Percentiles rank a stretch among this genome's conserved stretches.
Conservation (phyloP, 2,797 vertebrate species). For the Labeo calbasu region DNA sequence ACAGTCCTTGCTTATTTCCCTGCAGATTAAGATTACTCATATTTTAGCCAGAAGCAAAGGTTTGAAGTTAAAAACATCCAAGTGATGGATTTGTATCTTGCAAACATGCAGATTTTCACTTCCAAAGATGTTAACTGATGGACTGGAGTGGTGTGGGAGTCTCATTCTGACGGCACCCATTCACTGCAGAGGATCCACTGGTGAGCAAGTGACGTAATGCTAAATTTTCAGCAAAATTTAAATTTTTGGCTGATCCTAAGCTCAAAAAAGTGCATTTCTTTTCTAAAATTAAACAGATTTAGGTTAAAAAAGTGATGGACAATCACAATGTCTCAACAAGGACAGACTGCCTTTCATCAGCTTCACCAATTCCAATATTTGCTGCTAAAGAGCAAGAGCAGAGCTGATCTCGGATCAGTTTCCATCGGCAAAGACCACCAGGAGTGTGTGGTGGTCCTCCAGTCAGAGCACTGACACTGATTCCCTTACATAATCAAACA, state of each 20-base stretch:
- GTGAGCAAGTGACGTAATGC: not conserved
- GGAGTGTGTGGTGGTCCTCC: not conserved
- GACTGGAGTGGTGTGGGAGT: not conserved
- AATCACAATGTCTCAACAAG: not conserved
- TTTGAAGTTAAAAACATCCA: no score
- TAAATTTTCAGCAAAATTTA: not conserved
- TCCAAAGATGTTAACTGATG: no score
- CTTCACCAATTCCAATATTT: not conserved
- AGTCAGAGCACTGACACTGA: not conserved
- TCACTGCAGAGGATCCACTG: not conserved
- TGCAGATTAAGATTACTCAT: no score
- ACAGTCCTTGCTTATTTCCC: no score
- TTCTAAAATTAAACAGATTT: no score
- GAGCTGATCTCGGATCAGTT: not conserved
- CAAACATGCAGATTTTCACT: no score
- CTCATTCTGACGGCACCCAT: not conserved
- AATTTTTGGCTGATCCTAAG: not conserved
- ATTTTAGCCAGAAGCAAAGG: no score
- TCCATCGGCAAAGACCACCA: not conserved
- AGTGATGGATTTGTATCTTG: no score
- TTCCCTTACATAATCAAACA: constrained; percentile 8
- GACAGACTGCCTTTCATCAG: not conserved
- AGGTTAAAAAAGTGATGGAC: not conserved
- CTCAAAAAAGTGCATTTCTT: no score
- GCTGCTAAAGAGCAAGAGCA: not conserved